These are phyloP conservation scores for Corythornis vintsioides DNA, from an alignment of 2,113 vertebrate species.

Conservation along the genomic window DNA sequence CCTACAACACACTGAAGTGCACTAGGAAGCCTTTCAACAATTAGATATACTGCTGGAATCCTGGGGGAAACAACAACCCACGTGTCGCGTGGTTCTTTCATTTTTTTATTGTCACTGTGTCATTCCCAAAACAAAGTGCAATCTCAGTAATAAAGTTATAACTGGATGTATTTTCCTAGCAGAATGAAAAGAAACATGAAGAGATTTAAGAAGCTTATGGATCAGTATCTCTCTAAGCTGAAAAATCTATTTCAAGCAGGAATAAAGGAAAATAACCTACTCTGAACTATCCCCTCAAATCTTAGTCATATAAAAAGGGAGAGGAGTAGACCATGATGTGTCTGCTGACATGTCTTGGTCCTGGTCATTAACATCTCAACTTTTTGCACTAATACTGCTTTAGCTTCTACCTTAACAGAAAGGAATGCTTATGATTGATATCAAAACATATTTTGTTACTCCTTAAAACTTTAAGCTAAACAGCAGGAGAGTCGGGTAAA, in stretches of 20 bases:
- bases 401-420: background rate
- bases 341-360: background rate
- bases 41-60: background rate
- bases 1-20: background rate
- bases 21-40: slow-evolving; percentile 41
- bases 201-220: background rate
- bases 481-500: background rate
- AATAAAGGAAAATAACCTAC: background rate
- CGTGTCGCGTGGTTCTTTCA: background rate
- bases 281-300: background rate
- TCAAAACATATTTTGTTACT: background rate
- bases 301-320: background rate
- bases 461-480: background rate
- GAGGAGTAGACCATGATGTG: background rate
- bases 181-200: background rate
- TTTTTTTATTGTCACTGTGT: background rate
- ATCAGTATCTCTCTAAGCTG: background rate
- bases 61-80: background rate
- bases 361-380: background rate
- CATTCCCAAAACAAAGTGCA: background rate
- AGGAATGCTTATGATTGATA: background rate
- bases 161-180: background rate
- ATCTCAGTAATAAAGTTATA: background rate
- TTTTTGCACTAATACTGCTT: background rate
- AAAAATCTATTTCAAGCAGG: background rate